Evolutionary conservation across 2,888 invertebrate genomes (phyloP).

Genomic region (Thymelicus lineola): DNA sequence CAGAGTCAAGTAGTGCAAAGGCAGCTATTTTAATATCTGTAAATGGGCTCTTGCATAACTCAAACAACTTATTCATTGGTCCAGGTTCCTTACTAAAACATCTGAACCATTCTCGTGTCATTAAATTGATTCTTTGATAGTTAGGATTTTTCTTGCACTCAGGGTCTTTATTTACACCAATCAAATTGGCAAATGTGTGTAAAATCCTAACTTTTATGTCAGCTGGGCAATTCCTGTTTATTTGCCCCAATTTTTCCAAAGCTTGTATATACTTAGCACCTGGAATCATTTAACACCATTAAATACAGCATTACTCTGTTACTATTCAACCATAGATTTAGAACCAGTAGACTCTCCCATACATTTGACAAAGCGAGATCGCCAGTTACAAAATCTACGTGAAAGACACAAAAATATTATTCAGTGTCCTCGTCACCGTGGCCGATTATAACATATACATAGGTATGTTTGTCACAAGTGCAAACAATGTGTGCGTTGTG

Average conservation of each 20-base stretch:
- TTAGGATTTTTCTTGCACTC: slow-evolving; percentile 64
- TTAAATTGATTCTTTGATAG: slow-evolving; percentile 76
- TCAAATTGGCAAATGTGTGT: slow-evolving; percentile 86
- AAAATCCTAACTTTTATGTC: slow-evolving; percentile 89
- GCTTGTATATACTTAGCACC: slow-evolving; percentile 75
- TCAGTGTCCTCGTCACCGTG: no score
- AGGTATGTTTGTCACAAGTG: no score
- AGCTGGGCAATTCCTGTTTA: slow-evolving; percentile 86
- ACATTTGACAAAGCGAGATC: no score
- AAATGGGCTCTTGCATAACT: slow-evolving; percentile 91
- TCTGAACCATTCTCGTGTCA: slow-evolving; percentile 82
- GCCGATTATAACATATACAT: no score
- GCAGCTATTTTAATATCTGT: slow-evolving; percentile 90
- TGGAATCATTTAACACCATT: slow-evolving; percentile 46
- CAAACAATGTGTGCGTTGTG: no score
- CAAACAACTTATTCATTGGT: slow-evolving; percentile 86
- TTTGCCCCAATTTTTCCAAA: slow-evolving; percentile 84
- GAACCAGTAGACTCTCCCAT: no score
- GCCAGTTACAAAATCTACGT: no score
- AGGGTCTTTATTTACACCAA: slow-evolving; percentile 74
- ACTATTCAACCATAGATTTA: no score
- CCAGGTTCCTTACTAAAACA: slow-evolving; percentile 63
- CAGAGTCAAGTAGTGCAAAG: slow-evolving; percentile 86
- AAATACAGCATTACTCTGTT: background rate
- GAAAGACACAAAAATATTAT: no score